These are phyloP conservation scores for Gonatopus flavifemur DNA, from an alignment of 1,140 invertebrate genomes.

Conservation along the genomic window DNA sequence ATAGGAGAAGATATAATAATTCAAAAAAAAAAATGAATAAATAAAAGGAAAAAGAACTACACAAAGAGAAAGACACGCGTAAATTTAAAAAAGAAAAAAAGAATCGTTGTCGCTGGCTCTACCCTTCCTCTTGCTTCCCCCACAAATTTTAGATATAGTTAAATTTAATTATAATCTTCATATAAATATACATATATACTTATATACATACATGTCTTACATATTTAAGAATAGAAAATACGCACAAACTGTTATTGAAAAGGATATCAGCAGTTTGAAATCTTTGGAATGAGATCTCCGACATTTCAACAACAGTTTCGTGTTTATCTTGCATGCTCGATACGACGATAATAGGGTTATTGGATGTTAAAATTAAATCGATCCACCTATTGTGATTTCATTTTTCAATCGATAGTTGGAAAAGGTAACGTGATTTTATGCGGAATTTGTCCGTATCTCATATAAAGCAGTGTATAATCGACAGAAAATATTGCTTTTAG, in stretches of 20 bases:
- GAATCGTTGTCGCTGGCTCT: slow-evolving; percentile 57
- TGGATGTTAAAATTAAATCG: no score
- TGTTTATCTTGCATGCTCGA: no score
- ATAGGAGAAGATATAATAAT: slow-evolving; percentile 1
- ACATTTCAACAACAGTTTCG: no score
- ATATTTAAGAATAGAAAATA: not conserved
- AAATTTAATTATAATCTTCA: slow-evolving; percentile 17
- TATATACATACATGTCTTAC: not conserved
- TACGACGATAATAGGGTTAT: no score
- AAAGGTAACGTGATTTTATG: no score
- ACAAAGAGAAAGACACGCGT: slow-evolving; percentile 9
- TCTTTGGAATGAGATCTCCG: no score
- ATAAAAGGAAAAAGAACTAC: slow-evolving; percentile 4
- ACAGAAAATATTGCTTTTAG: no score
- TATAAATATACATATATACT: slow-evolving; percentile 6
- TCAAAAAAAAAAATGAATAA: not conserved
- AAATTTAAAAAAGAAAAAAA: slow-evolving; percentile 22
- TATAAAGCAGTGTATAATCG: no score
- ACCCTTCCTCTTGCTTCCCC: slow-evolving; percentile 60
- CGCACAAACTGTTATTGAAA: not conserved
- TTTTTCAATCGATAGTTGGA: no score
- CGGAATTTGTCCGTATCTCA: no score
- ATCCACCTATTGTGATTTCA: no score
- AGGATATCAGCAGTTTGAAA: no score
- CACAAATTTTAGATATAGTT: slow-evolving; percentile 45